Evolutionary conservation across 2,888 invertebrate genomes (phyloP).

Genomic region (Patella depressa): DNA sequence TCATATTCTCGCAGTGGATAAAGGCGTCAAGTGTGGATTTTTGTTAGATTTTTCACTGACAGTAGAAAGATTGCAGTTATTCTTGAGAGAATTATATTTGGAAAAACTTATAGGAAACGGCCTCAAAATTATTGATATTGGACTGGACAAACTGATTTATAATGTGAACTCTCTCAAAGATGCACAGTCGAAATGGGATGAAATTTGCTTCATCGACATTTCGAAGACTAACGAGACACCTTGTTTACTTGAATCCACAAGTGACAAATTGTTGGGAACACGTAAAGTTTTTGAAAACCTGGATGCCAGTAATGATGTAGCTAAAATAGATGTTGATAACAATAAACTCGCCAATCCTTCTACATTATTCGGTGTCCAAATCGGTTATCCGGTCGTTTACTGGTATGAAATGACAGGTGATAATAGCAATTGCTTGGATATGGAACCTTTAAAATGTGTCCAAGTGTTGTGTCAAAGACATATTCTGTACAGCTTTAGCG

Average conservation of each 20-base stretch:
- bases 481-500: not conserved
- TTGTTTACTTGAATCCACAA: not conserved
- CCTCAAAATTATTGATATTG: slow-evolving; percentile 38
- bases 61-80: not conserved
- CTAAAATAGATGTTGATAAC: not conserved
- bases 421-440: not conserved
- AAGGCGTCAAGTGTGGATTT: slow-evolving; percentile 43
- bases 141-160: slow-evolving; percentile 39
- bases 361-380: slow-evolving; percentile 48
- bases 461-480: not conserved
- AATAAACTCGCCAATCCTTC: slow-evolving; percentile 34
- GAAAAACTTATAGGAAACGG: slow-evolving; percentile 28
- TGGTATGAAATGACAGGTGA: slow-evolving; percentile 41
- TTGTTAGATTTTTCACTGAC: slow-evolving; percentile 40
- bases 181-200: not conserved
- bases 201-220: slow-evolving; percentile 34
- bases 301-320: not conserved
- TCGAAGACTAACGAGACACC: slow-evolving; percentile 10
- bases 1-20: slow-evolving; percentile 39
- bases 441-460: slow-evolving; percentile 1
- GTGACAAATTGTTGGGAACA: not conserved
- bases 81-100: slow-evolving; percentile 29
- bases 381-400: slow-evolving; percentile 52
- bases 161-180: slow-evolving; percentile 21
- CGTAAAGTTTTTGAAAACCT: not conserved